A percentile compares a stretch with the other conserved stretches of the same genome.
These are phyloP conservation scores for Mesoligia furuncula DNA, from an alignment of 2,888 invertebrate species.

Conservation along the genomic window DNA sequence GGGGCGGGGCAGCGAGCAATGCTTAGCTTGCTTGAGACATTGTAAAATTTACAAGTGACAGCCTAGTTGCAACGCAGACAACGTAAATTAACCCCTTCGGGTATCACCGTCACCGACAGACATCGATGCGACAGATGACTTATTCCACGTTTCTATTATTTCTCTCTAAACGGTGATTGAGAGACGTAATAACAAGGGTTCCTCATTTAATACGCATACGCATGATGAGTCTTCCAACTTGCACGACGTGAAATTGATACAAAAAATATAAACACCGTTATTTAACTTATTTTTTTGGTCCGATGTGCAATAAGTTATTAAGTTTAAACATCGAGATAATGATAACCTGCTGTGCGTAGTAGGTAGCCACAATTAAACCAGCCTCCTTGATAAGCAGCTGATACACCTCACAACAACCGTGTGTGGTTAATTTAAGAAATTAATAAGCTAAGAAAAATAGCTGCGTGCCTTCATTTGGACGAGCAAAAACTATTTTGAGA, in stretches of 20 bases:
- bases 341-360: constrained; percentile 51
- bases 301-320: constrained; percentile 34
- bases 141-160: not conserved
- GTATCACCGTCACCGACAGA: constrained; percentile 2
- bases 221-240: not conserved
- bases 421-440: constrained; percentile 27
- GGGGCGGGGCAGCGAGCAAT: constrained; percentile 19
- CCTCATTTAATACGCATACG: constrained; percentile 6
- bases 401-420: constrained; percentile 24
- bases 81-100: constrained; percentile 38
- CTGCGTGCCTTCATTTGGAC: not conserved
- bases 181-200: not conserved
- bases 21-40: constrained; percentile 17
- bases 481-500: constrained; percentile 24
- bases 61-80: constrained; percentile 26
- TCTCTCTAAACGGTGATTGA: not conserved
- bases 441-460: constrained; percentile 29
- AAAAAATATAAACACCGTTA: constrained; percentile 20
- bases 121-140: not conserved
- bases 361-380: constrained; percentile 42
- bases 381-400: constrained; percentile 38
- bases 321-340: constrained; percentile 49
- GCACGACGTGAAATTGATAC: constrained; percentile 16
- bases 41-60: constrained; percentile 36
- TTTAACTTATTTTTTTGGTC: constrained; percentile 18